Evolutionary conservation across 92 coral and sea anemone genomes (phyloP).

Genomic region (Siderastrea siderea): DNA sequence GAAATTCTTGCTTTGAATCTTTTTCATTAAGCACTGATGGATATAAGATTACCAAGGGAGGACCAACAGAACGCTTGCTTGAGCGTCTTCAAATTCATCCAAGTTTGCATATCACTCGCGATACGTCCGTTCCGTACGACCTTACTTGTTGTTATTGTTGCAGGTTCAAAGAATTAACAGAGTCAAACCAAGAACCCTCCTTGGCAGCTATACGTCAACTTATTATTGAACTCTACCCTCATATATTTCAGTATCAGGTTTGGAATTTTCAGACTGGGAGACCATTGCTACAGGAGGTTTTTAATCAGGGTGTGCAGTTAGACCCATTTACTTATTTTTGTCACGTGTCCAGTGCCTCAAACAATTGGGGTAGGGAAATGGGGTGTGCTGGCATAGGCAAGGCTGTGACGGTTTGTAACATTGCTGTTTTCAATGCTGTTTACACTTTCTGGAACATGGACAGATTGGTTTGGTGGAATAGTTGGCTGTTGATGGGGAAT

Average conservation of each 20-base stretch:
- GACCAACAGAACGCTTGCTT: background rate
- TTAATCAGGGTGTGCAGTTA: background rate
- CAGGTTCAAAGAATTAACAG: background rate
- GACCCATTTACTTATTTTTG: background rate
- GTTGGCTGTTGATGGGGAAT: too few species aligned
- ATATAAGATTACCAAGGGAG: background rate
- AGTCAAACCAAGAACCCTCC: background rate
- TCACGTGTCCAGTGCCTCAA: background rate
- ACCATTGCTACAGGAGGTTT: background rate
- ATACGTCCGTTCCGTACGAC: too few species aligned
- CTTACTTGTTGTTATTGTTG: background rate
- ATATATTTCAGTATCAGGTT: background rate
- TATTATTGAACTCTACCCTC: constrained; percentile 2
- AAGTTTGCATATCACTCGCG: background rate
- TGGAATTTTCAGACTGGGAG: constrained; percentile 12
- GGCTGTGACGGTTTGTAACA: background rate
- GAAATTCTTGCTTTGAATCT: background rate
- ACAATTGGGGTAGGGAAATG: too few species aligned
- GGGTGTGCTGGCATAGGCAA: background rate
- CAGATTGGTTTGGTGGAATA: too few species aligned
- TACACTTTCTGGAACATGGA: background rate
- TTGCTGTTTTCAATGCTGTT: background rate
- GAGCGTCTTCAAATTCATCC: background rate
- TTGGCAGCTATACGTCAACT: background rate
- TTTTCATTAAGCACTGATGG: background rate